Percentiles rank a stretch among this genome's conserved stretches.
Conservation (phyloP, 2,113 vertebrate species). For the Caracal caracal region DNA sequence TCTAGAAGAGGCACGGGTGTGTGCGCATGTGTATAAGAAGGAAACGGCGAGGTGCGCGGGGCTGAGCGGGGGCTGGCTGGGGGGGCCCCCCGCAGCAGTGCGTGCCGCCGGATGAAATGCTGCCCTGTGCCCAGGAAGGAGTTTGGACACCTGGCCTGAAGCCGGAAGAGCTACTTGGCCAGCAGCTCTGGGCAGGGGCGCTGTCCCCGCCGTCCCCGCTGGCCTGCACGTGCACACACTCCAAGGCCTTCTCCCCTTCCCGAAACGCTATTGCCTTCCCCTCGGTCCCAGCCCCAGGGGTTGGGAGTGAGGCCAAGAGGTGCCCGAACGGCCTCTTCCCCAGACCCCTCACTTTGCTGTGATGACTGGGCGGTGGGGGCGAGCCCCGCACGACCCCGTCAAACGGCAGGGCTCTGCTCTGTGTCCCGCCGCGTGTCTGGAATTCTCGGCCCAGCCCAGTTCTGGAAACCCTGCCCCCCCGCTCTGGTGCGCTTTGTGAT, state of each 20-base stretch:
- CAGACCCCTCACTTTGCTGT: background rate
- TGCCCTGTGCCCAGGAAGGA: background rate
- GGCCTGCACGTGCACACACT: too few species aligned
- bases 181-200: background rate
- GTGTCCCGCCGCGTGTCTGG: background rate
- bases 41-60: rapidly evolving
- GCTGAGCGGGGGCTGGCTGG: background rate
- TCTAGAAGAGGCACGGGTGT: background rate
- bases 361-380: rapidly evolving
- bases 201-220: background rate
- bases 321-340: background rate
- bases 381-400: background rate
- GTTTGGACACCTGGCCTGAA: background rate
- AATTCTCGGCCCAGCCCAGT: background rate
- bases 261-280: background rate
- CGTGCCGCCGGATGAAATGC: background rate
- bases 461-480: background rate
- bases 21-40: background rate
- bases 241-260: background rate
- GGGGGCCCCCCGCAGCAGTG: background rate
- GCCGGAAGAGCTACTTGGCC: background rate
- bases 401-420: background rate
- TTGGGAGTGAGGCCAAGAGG: background rate
- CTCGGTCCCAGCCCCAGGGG: background rate
- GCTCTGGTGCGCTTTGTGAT: background rate